Base-by-base conservation (phyloP, 2,113 vertebrate species). In the Todiramphus chloris region DNA sequence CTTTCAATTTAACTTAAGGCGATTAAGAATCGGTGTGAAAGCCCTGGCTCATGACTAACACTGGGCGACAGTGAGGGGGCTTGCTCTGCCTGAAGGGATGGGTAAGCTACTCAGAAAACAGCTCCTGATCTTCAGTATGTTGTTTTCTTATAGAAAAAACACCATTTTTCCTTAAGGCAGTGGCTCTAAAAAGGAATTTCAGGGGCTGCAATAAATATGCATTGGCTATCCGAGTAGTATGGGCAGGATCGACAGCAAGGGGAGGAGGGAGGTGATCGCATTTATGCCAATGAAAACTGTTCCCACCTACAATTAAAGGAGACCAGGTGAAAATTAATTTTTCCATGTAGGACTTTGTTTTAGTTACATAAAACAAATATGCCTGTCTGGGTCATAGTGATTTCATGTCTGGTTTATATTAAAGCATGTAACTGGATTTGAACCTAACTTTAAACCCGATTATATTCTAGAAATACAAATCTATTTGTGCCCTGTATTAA, bases 351-450 rank as follows among this genome's bases (percentile, higher is more conserved):
- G 75, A 55, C 58, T 95, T 93, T 93, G 93, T 88, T 87, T 91
- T 92, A 88, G 93, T 94, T 93, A 86, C 84, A 66, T 62, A 91
- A 94, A 93, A 73, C 78, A 94, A 96, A 69, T 83, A 96, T 90
- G 59, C 39, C 59, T 86, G 82, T 93, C 93, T 91, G 93, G 44
- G 62, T 91, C 94, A 82, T 12, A 79, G 59, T 83, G 93, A 96
- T 89, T 95, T 96, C 75, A 91, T 66, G 82, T 96, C 95, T 96
- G 92, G 82, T 96, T 96, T 91, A 63, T 86, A 96, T 94, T 88
- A 96, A 83, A 90, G 70, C 74, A 37, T 39, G 63, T 70, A 95
- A 93, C 63, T 80, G 59, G 77, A 89, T 95, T 90, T 96, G 37
- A 96, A 92, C 67, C 72, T 11, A 78, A 53, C 76, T 94, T 91